Evolutionary conservation across 2,888 invertebrate genomes (phyloP), one percentile per base, ranked within the genome.

Genomic region (Dermolepida albohirtum): DNA sequence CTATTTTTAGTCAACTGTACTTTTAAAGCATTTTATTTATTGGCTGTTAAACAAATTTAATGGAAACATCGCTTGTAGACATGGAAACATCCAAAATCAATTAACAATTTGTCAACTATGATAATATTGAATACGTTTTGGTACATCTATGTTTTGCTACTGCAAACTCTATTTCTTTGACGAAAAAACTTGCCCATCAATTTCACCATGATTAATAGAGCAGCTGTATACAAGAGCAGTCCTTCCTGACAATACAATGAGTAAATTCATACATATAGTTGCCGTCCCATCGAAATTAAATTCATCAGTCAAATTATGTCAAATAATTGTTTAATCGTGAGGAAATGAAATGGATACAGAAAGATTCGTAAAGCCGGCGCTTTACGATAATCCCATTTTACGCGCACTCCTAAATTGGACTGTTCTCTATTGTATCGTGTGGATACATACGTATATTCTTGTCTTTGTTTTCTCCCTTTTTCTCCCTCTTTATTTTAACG

Each of bases 261-360:
- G 27, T n/a, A 29, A 29, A 59, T 59, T n/a, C 17, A 57, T 27
- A 8, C 29, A 14, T 29, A 59, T 55, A 41, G 41, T 34, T 34
- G 7, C 14, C 59, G 29, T 44, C 41, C 75, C 72, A 68, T 49
- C 72, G 63, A 75, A 74, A 78, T 78, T 78, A 76, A 77, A 76
- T 76, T 77, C 77, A 76, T 76, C 76, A 76, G 74, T 76, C 75
- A 76, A 74, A 74, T 75, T 74, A 75, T 75, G 75, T 72, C 73
- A 72, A 74, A 74, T 76, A 74, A 77, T 76, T 77, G 76, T 74
- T 77, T 77, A 76, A 77, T 77, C 74, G 76, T 69, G 69, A 71
- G 73, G 74, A 76, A 74, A 71, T 72, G 70, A 59, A 66, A 70
- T 67, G 70, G 73, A 72, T 72, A 71, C 68, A 72, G 71, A 70